Percentiles rank a stretch among this genome's conserved stretches.
Conservation (phyloP, 1,140 invertebrate genomes). For the Brachionus sp. region DNA sequence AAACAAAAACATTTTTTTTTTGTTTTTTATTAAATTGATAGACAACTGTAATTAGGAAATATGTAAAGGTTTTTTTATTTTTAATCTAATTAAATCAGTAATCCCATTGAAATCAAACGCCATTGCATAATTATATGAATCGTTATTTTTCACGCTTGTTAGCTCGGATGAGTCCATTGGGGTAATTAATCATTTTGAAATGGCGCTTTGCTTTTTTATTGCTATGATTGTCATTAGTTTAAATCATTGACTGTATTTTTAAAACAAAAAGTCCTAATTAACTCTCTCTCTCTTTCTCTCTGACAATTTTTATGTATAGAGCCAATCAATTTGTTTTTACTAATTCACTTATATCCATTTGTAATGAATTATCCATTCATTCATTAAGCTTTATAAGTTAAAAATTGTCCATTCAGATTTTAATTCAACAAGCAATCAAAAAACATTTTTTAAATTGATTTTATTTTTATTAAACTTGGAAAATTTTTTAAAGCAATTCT, state of each 20-base stretch:
- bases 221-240: neutral
- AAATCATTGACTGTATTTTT: neutral
- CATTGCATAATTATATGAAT: slow-evolving; percentile 11
- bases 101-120: neutral
- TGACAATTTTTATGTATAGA: too few species aligned
- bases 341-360: neutral
- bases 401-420: neutral
- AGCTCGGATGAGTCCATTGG: neutral
- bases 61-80: neutral
- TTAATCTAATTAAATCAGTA: slow-evolving; percentile 22
- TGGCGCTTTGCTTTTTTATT: neutral
- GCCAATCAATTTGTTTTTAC: neutral
- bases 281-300: neutral
- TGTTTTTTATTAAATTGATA: neutral
- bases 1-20: neutral
- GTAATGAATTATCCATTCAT: neutral
- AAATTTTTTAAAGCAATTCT: too few species aligned
- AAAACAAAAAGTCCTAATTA: neutral
- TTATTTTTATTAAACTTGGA: too few species aligned
- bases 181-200: slow-evolving; percentile 14
- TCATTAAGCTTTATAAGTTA: neutral
- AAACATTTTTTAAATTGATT: neutral
- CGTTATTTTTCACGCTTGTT: slow-evolving; percentile 36
- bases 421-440: neutral
- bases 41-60: neutral